Base-by-base conservation (phyloP, 1,140 invertebrate genomes). In the Meloidogyne hapla region DNA sequence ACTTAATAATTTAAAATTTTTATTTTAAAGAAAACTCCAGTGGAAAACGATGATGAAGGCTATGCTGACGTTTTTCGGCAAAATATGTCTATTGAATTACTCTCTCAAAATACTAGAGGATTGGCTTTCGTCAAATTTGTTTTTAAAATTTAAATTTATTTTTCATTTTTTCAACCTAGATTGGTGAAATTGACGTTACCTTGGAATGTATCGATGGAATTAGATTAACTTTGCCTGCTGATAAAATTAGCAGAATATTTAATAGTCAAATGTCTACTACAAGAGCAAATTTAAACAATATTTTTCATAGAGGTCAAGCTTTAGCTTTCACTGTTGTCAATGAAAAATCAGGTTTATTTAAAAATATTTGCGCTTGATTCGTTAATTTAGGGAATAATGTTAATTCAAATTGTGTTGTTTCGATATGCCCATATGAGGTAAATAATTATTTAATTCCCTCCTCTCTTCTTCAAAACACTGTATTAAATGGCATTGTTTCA, bases 121-220 rank as follows among this genome's bases (percentile, higher is more conserved):
- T 66, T 86, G 18, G 83, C 77, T 61, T 40, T 74, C 25, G 85
- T 84, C 13, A 77, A 69, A 63, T 76, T 81, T 66, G 84, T 86
- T 21, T 23, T 18, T 48, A 75, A 23, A 26, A n/a, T 69, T 25
- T 28, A 15, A 21, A n/a, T n/a, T 48, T 23, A n/a, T 38, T 69
- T 56, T 25, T 76, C n/a, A 33, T 5, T 33, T 33, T 33, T 56
- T 74, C 33, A 74, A 76, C 33, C 48, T 61, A 87, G 85, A 77
- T 84, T 40, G 28, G 71, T 9, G 78, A 83, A 42, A 40, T 71
- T 26, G 67, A 81, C 3, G 40, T 84, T 13, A 63, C 74, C 8
- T 65, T 84, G 61, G 81, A 87, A 72, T 80, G 76, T 25, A 74
- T 70, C n/a, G 69, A 80, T 28, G 74, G 68, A 12, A 76, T 81